Conservation (phyloP, 2,797 vertebrate species). For the Alfaro cultratus region DNA sequence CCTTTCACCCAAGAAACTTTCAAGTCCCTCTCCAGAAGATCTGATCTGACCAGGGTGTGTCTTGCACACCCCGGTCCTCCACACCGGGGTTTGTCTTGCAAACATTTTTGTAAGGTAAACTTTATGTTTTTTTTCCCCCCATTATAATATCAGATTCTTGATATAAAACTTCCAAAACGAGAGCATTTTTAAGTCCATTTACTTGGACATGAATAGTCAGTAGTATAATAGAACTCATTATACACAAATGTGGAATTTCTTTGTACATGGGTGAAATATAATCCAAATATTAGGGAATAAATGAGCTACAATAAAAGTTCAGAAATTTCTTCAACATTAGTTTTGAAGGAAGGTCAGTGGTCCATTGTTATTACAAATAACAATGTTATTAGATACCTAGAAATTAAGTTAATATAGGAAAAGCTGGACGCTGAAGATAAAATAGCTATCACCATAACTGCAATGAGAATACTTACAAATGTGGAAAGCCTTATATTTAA, state of each 20-base stretch:
- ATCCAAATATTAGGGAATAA: neutral
- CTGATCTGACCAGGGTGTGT: too few relatives aligned
- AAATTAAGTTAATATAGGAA: neutral
- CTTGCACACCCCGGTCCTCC: too few relatives aligned
- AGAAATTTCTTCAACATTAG: neutral
- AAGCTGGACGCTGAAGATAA: neutral
- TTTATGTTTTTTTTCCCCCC: neutral
- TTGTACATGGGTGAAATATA: neutral
- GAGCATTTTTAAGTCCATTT: neutral
- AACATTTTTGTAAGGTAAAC: neutral
- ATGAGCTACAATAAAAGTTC: neutral
- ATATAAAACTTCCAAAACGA: neutral
- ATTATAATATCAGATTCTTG: neutral
- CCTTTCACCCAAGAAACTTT: too few relatives aligned
- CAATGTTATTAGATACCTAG: neutral
- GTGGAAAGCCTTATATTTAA: neutral
- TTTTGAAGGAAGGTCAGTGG: neutral
- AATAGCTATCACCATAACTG: neutral
- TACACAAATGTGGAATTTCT: neutral
- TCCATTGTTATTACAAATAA: neutral
- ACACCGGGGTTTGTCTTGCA: too few relatives aligned
- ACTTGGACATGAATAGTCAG: neutral
- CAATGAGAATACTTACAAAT: neutral
- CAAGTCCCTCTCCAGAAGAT: too few relatives aligned
- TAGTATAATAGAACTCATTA: neutral